These are phyloP conservation scores for Lymantria dispar DNA, from an alignment of 2,888 invertebrate genomes.

Conservation along the genomic window DNA sequence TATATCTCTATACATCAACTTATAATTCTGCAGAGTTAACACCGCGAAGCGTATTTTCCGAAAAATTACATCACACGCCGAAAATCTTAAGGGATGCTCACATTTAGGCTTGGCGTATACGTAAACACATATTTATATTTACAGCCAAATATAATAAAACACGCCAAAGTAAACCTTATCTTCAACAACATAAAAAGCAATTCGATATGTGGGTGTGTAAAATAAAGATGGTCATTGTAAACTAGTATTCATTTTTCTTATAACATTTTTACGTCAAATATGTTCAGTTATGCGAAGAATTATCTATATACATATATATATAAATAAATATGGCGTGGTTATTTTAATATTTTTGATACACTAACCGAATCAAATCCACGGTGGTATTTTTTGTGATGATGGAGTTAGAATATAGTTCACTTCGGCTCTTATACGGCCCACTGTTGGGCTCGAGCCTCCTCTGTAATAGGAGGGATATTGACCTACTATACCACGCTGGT, in stretches of 20 bases:
- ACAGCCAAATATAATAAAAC: background rate
- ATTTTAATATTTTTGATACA: background rate
- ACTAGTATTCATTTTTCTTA: constrained; percentile 55
- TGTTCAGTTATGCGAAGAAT: constrained; percentile 43
- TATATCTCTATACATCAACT: constrained; percentile 22
- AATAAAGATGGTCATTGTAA: constrained; percentile 22
- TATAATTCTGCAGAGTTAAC: constrained; percentile 60
- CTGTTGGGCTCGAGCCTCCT: too few species aligned
- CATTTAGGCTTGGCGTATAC: constrained; percentile 44
- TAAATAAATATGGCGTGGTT: constrained; percentile 28
- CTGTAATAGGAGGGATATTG: too few species aligned
- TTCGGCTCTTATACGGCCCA: too few species aligned
- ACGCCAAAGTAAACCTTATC: constrained; percentile 11
- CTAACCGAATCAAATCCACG: background rate
- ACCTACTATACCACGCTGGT: too few species aligned
- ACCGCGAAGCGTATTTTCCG: constrained; percentile 71
- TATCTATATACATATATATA: constrained; percentile 29
- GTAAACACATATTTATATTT: constrained; percentile 27
- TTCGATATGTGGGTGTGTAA: background rate
- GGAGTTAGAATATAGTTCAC: too few species aligned
- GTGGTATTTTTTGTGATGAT: too few species aligned
- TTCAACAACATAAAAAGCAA: background rate
- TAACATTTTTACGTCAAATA: constrained; percentile 44
- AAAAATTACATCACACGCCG: constrained; percentile 59
- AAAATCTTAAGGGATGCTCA: constrained; percentile 47